Conservation (phyloP, 1,140 invertebrate species). For the Drosophila nannoptera region DNA sequence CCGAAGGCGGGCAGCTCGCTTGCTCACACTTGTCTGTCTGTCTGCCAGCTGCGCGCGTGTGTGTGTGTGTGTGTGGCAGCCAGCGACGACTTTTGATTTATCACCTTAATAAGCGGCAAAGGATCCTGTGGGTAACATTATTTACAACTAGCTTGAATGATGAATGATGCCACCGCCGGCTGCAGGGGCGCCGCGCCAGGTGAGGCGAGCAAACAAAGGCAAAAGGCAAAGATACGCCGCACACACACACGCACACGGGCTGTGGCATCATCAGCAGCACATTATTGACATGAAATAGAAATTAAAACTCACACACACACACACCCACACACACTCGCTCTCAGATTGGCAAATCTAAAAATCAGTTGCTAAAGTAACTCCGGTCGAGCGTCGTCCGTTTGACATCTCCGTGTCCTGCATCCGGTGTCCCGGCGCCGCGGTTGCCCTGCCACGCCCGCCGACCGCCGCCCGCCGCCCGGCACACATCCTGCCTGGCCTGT, state of each 20-base stretch:
- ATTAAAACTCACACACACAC: constrained; percentile 51
- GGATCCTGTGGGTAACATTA: constrained; percentile 74
- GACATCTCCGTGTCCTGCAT: constrained; percentile 30
- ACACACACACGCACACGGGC: constrained; percentile 9
- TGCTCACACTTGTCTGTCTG: not conserved
- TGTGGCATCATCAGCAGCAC: constrained; percentile 38
- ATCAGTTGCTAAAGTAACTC: constrained; percentile 73
- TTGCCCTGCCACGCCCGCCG: constrained; percentile 6
- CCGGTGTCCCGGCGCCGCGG: constrained; percentile 9
- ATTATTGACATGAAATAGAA: constrained; percentile 49
- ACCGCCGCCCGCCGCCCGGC: constrained; percentile 1
- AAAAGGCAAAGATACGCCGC: constrained; percentile 28
- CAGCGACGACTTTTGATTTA: constrained; percentile 62
- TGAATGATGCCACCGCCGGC: constrained; percentile 54
- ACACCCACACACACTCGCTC: constrained; percentile 1
- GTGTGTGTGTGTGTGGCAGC: too few species aligned
- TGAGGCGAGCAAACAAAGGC: constrained; percentile 35
- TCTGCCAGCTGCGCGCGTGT: not conserved
- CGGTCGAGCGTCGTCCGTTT: constrained; percentile 27
- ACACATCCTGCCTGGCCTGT: constrained; percentile 22
- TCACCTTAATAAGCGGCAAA: constrained; percentile 71
- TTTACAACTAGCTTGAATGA: constrained; percentile 72
- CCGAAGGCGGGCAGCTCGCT: not conserved
- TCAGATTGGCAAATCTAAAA: constrained; percentile 61
- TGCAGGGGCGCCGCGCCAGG: not conserved